Base-by-base conservation (phyloP, 2,888 invertebrate species). In the Gymnocheta viridis region DNA sequence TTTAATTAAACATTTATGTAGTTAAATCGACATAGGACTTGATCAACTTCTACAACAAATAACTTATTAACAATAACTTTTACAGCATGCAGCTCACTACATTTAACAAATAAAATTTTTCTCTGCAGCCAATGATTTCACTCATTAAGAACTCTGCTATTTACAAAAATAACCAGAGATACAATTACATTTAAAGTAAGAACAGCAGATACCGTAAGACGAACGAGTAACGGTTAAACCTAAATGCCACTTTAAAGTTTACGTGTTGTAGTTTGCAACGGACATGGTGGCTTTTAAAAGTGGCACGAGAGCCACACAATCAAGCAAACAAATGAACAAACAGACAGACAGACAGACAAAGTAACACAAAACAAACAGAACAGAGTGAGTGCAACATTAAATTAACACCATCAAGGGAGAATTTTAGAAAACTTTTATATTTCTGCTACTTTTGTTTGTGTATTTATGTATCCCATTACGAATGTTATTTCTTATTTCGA, bases 341-440 rank as follows among this genome's bases (percentile, higher is more conserved):
- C 38, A 38, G n/a, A n/a, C n/a, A n/a, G n/a, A n/a, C n/a, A n/a
- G n/a, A n/a, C n/a, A n/a, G n/a, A n/a, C n/a, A n/a, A n/a, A n/a
- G n/a, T n/a, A n/a, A n/a, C n/a, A 80, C 38, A 62, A 35, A 24
- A n/a, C 76, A 58, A 27, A 27, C 17, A 44, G 4, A n/a, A 44
- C 44, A 17, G 17, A n/a, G n/a, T 29, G n/a, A n/a, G n/a, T 19
- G 54, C 78, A 67, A 77, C 77, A 84, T 80, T 77, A 80, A 84
- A 84, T 84, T 84, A 84, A 80, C 83, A 77, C 76, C 80, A 77
- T 54, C 72, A 66, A 17, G 17, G 66, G 41, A 32, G 38, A 58
- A 70, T 82, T 67, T 74, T n/a, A 58, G 56, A 24, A 51, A 80
- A 41, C 6, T n/a, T 60, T 82, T 64, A 38, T 51, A 35, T 17